Evolutionary conservation across 2,888 invertebrate genomes (phyloP), one percentile per base, ranked within the genome.

Genomic region (Synergus japonicus): DNA sequence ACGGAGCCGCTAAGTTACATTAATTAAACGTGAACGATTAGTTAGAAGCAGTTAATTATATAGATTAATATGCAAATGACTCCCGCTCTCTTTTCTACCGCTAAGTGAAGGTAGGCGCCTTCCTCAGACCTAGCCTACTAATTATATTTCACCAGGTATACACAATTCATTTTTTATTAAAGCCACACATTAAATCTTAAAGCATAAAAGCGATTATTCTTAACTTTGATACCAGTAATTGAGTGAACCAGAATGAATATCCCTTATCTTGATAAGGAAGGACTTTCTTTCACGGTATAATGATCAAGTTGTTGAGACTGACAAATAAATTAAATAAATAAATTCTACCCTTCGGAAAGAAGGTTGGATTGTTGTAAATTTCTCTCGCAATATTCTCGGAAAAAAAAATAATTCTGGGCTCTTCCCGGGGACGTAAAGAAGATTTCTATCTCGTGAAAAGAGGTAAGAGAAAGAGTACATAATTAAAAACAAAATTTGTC

Each of bases 1-100:
- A 66, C 43, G n/a, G 18, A 1, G 4, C 9, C n/a, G n/a, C 5
- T 15, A 37, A 43, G 77, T 63, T 82, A 83, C 82, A 81, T 83
- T 87, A 87, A 87, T 87, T 88, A 86, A 87, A 85, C 81, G 83
- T 83, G 83, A 82, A 82, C 86, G 88, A 88, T 88, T 89, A 85
- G 85, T 85, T 84, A 78, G 83, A 78, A 76, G 78, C 82, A 81
- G 83, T 86, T 88, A 88, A 88, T 88, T 87, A 87, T 87, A 86
- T 85, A 84, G 85, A 88, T 88, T 87, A 87, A 87, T 86, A 87
- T 85, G 87, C 83, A 85, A 87, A 87, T 87, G 80, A 76, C 82
- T 79, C 73, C 65, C 78, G 22, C 78, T 78, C 66, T 73, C 54
- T 60, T 64, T 69, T 54, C 54, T 64, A 22, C 49, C 60, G 13